phyloP scores from a whole-genome alignment of 2,113 vertebrate genomes.

The Ciconia stormi region DNA sequence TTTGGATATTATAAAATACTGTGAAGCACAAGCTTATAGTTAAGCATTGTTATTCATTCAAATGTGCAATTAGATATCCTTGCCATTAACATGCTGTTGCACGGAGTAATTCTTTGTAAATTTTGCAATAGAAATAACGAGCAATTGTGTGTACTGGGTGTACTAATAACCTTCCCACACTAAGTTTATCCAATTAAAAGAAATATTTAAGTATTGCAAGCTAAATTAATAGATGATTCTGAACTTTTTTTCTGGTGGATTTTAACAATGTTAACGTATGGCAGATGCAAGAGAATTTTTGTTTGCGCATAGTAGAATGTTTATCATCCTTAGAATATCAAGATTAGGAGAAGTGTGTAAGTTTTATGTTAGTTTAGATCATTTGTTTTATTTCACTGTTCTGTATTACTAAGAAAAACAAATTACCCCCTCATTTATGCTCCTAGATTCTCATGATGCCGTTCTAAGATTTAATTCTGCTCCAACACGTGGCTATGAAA shows the following conservation, averaged over 20 bases:
- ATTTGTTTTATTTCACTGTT: background rate
- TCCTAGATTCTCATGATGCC: conserved; percentile 92
- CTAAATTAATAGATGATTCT: background rate
- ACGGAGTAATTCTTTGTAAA: background rate
- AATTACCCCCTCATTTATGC: conserved; percentile 43
- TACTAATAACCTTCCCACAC: background rate
- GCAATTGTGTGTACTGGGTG: background rate
- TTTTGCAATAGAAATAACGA: background rate
- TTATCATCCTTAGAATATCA: background rate
- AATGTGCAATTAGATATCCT: background rate
- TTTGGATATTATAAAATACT: background rate
- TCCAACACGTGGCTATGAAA: conserved; percentile 90
- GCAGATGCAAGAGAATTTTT: conserved; percentile 6
- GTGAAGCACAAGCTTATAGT: background rate
- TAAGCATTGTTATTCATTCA: background rate
- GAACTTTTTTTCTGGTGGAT: background rate
- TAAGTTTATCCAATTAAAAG: conserved; percentile 12
- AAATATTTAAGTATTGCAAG: background rate
- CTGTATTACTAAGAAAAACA: background rate
- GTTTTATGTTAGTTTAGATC: background rate
- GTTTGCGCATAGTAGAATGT: background rate
- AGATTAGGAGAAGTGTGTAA: background rate
- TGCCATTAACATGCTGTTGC: background rate
- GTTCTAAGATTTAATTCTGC: conserved; percentile 96
- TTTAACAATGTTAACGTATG: background rate